Evolutionary conservation across 23 tunicate species (phyloP).

Genomic region (Phallusia fumigata): DNA sequence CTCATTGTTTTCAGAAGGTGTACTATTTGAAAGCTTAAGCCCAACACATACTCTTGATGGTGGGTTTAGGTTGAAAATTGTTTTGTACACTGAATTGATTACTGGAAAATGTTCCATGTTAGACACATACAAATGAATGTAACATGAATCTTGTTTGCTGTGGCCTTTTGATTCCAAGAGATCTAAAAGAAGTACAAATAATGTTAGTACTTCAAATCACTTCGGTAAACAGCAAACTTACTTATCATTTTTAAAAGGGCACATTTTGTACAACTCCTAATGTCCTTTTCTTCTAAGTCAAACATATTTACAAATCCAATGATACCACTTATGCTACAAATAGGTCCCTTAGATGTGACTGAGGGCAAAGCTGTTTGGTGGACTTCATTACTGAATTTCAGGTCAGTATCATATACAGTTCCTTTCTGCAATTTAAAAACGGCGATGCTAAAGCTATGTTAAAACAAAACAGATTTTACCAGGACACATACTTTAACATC

Average conservation of each 20-base stretch:
- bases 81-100: constrained; percentile 60
- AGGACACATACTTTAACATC: no score
- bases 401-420: no score
- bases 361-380: not conserved
- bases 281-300: not conserved
- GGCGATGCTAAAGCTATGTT: no score
- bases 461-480: no score
- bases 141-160: constrained; percentile 17
- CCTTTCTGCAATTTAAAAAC: no score
- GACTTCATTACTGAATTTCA: no score
- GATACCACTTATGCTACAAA: not conserved
- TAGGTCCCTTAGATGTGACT: not conserved
- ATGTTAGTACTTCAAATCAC: not conserved
- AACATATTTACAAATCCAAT: not conserved
- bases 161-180: constrained; percentile 27
- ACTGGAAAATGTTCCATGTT: constrained; percentile 53
- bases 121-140: constrained; percentile 52
- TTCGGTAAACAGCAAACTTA: not conserved
- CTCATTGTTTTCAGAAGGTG: not conserved
- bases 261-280: not conserved
- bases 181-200: constrained; percentile 19
- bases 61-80: constrained; percentile 56
- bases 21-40: not conserved
- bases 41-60: constrained; percentile 82
- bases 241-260: constrained; percentile 4